These are phyloP conservation scores for Nylanderia fulva DNA, from an alignment of 1,140 invertebrate species.

Conservation along the genomic window DNA sequence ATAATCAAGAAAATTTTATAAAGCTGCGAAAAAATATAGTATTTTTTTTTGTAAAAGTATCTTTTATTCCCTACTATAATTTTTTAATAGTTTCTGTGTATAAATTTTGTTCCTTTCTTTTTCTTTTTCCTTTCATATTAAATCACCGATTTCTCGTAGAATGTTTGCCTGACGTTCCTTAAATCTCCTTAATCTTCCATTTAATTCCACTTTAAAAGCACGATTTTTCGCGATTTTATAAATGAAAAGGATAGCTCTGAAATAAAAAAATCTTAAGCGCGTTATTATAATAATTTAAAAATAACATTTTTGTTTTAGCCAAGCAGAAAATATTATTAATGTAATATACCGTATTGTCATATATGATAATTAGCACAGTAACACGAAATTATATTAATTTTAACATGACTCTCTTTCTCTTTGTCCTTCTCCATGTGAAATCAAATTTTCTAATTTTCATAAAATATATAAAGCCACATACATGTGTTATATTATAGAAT, in stretches of 20 bases:
- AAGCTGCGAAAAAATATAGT: not conserved
- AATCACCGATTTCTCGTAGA: not conserved
- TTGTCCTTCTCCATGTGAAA: not conserved
- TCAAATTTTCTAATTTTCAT: not conserved
- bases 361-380: not conserved
- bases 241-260: not conserved
- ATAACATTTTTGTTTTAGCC: not conserved
- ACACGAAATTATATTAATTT: not conserved
- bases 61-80: too few species aligned
- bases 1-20: not conserved
- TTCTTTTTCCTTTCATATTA: not conserved
- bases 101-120: not conserved
- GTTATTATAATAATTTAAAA: not conserved
- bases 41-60: too few species aligned
- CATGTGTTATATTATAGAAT: not conserved
- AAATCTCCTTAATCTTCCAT: conserved; percentile 34
- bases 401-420: not conserved
- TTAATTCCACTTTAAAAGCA: conserved; percentile 32
- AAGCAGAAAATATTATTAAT: not conserved
- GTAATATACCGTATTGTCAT: not conserved
- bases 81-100: not conserved
- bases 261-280: not conserved
- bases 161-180: not conserved
- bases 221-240: conserved; percentile 12
- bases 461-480: not conserved